phyloP scores from a whole-genome alignment of 2,113 vertebrate species.

The Brachyhypopomus gauderio region DNA sequence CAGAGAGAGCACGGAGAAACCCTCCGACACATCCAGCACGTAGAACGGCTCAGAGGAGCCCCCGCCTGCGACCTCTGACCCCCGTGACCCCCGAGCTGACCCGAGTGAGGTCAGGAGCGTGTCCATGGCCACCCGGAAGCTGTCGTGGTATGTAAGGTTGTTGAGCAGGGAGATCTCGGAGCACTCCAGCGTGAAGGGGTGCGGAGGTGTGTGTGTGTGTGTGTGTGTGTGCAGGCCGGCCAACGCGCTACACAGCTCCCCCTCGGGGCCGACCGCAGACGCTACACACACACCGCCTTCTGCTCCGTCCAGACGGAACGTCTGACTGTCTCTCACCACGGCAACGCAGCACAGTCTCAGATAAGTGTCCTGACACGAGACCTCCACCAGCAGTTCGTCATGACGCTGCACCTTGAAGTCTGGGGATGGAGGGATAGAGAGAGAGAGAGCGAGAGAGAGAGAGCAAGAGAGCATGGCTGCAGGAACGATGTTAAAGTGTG shows the following conservation, averaged over 20 bases:
- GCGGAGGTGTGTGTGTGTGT: constrained; percentile 56
- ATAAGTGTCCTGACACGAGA: constrained; percentile 88
- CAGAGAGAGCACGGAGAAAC: constrained; percentile 90
- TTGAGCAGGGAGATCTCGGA: constrained; percentile 92
- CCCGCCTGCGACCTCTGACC: constrained; percentile 37
- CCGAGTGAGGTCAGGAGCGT: constrained; percentile 79
- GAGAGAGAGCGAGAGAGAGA: too few species aligned
- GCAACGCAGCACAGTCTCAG: constrained; percentile 84
- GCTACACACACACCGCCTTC: constrained; percentile 2
- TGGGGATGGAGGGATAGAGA: constrained; percentile 56
- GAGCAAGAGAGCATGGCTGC: too few species aligned
- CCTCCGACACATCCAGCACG: constrained; percentile 92
- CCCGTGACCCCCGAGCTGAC: constrained; percentile 57
- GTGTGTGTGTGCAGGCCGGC: constrained; percentile 85
- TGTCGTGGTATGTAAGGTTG: constrained; percentile 81
- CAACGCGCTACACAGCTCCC: constrained; percentile 87
- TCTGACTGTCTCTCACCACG: constrained; percentile 64
- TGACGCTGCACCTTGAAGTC: constrained; percentile 80
- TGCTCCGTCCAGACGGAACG: constrained; percentile 55
- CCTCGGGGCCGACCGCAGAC: constrained; percentile 74
- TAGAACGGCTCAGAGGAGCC: constrained; percentile 74
- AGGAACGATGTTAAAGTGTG: neutral
- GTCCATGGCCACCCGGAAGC: constrained; percentile 80
- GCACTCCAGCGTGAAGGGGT: constrained; percentile 82
- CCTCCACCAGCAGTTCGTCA: constrained; percentile 83